Percentiles rank a stretch among this genome's conserved stretches.
These are phyloP conservation scores for Caenorhabditis afra DNA, from an alignment of 2,888 invertebrate species.

Conservation along the genomic window DNA sequence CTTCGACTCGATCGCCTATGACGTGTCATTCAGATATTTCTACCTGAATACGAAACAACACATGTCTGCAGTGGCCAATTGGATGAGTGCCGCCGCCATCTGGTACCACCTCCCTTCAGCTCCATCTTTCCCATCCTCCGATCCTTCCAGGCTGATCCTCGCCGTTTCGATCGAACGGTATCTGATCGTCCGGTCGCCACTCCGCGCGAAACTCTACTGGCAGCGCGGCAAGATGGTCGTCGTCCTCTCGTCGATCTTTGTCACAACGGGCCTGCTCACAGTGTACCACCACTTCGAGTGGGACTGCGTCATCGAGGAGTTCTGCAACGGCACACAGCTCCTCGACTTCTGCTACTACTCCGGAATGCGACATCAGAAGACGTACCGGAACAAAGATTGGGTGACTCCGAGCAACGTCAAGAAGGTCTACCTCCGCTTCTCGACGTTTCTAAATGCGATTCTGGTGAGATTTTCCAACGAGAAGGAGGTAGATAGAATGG, in stretches of 20 bases:
- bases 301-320: constrained; percentile 75
- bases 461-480: constrained; percentile 31
- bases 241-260: constrained; percentile 73
- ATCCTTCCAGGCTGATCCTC: constrained; percentile 75
- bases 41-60: constrained; percentile 76
- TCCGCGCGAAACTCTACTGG: constrained; percentile 79
- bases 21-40: constrained; percentile 67
- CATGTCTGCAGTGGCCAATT: constrained; percentile 78
- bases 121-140: background rate
- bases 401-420: constrained; percentile 64
- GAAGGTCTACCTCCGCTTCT: constrained; percentile 64
- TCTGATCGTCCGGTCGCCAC: constrained; percentile 74
- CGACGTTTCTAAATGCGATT: constrained; percentile 70
- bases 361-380: constrained; percentile 64
- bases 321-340: constrained; percentile 78
- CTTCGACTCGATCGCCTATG: constrained; percentile 64
- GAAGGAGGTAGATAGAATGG: background rate
- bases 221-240: constrained; percentile 68
- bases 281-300: constrained; percentile 79
- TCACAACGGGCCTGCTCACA: constrained; percentile 74
- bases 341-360: constrained; percentile 76
- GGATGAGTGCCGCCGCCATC: constrained; percentile 79
- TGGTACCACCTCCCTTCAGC: constrained; percentile 67
- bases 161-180: constrained; percentile 79
- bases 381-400: constrained; percentile 56